Conservation (phyloP, 2,888 invertebrate species). For the Lasioglossum calceatum region DNA sequence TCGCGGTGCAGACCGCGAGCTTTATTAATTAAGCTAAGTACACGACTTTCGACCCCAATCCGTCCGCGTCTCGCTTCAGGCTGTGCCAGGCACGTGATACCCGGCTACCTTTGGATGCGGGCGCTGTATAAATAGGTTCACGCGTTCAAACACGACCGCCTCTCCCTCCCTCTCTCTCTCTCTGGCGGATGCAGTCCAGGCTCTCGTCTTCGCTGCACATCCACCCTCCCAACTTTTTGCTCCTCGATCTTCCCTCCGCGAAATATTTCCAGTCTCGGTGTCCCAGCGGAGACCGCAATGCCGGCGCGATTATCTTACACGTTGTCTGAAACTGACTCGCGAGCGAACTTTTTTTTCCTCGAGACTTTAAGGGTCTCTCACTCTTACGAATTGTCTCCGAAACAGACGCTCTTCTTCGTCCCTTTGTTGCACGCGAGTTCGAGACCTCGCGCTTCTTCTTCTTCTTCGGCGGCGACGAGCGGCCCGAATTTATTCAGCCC, state of each 20-base stretch:
- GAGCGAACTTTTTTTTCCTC: background rate
- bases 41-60: constrained; percentile 66
- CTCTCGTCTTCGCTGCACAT: background rate
- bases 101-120: constrained; percentile 41
- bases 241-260: background rate
- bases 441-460: constrained; percentile 18
- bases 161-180: background rate
- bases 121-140: constrained; percentile 41
- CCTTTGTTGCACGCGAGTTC: constrained; percentile 8
- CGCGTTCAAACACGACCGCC: background rate
- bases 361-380: background rate
- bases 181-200: background rate
- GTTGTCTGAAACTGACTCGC: constrained; percentile 6
- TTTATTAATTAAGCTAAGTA: constrained; percentile 70
- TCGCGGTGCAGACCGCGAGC: constrained; percentile 35
- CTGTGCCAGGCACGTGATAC: constrained; percentile 37
- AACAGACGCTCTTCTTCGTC: background rate
- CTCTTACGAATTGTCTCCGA: background rate
- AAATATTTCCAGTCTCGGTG: background rate
- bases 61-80: constrained; percentile 45
- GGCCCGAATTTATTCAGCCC: constrained; percentile 39
- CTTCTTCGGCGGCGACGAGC: background rate
- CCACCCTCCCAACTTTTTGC: background rate
- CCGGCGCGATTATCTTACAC: constrained; percentile 18
- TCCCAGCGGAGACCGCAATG: background rate